Conservation (phyloP, 2,888 invertebrate species). For the Noctua janthe region DNA sequence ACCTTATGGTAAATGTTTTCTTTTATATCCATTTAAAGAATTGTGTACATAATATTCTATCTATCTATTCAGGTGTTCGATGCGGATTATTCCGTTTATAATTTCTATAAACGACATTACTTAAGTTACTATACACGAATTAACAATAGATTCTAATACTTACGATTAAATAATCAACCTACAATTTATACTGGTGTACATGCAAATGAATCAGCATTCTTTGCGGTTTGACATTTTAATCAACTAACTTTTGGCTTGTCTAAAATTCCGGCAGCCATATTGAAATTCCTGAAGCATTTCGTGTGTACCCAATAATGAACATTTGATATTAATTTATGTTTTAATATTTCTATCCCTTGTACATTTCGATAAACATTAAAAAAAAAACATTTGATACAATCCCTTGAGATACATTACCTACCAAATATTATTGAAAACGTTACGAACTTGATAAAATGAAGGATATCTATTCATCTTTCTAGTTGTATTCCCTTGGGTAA, state of each 20-base stretch:
- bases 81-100: neutral
- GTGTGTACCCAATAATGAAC: neutral
- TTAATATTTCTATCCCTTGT: neutral
- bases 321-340: conserved; percentile 10
- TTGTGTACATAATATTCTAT: too few relatives aligned
- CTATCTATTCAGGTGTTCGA: neutral
- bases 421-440: conserved; percentile 35
- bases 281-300: neutral
- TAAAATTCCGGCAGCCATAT: neutral
- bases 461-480: conserved; percentile 36
- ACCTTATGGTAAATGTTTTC: too few relatives aligned
- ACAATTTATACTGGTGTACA: neutral
- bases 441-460: conserved; percentile 33
- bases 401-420: conserved; percentile 13
- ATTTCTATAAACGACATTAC: neutral
- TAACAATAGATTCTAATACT: neutral
- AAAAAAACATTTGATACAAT: conserved; percentile 14
- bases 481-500: conserved; percentile 27
- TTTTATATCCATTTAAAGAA: too few relatives aligned
- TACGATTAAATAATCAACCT: neutral
- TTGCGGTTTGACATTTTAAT: conserved; percentile 11
- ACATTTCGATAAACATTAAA: neutral
- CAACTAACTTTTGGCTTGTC: neutral
- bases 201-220: neutral
- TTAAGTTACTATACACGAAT: neutral